phyloP scores from a whole-genome alignment of 2,113 vertebrate genomes.

The Jaculus jaculus region DNA sequence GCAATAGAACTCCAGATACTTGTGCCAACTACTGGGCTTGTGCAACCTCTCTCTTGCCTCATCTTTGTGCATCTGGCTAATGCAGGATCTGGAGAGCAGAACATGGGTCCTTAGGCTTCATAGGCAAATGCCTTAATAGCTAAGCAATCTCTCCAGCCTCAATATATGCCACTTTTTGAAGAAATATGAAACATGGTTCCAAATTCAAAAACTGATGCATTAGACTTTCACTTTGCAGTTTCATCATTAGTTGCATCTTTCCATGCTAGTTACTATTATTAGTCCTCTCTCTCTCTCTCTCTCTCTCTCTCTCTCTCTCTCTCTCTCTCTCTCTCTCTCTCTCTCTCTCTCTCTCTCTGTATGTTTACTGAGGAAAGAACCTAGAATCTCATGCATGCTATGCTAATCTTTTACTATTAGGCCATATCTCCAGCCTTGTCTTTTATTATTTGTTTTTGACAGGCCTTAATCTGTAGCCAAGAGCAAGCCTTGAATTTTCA shows the following conservation, averaged over 20 bases:
- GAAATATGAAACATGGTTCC: neutral
- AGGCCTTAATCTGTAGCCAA: neutral
- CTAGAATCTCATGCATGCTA: no score
- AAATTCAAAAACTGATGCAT: neutral
- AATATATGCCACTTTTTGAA: no score
- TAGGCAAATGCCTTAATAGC: no score
- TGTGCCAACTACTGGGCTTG: no score
- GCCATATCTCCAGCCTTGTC: no score
- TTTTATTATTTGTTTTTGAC: neutral
- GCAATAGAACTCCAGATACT: no score
- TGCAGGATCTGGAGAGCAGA: no score
- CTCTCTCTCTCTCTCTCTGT: neutral
- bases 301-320: neutral
- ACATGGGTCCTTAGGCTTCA: no score
- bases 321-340: neutral
- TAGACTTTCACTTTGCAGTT: neutral
- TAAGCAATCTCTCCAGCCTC: no score
- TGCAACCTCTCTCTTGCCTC: no score
- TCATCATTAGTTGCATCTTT: neutral
- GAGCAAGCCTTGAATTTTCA: neutral
- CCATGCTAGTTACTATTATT: neutral
- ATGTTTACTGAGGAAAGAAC: neutral
- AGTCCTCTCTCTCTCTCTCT: neutral
- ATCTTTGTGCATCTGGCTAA: no score
- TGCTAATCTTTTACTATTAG: neutral